phyloP scores from a whole-genome alignment of 92 coral and sea anemone species.

The Zoanthus sociatus region DNA sequence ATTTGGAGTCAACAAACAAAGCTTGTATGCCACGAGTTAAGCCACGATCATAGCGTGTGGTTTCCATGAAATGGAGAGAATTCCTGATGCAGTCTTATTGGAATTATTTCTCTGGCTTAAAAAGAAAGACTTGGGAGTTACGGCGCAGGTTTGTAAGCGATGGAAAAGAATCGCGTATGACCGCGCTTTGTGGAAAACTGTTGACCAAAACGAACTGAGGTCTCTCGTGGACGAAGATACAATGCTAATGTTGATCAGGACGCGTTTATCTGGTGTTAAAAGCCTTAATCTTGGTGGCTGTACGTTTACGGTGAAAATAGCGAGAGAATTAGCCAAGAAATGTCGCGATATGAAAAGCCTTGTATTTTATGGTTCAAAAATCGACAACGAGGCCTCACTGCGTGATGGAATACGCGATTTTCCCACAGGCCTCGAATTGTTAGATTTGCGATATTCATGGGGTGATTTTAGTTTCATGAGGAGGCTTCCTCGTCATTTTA shows the following conservation, averaged over 20 bases:
- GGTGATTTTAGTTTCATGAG: constrained; percentile 98
- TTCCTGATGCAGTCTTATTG: constrained; percentile 93
- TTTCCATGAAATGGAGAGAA: constrained; percentile 74
- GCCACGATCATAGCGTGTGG: constrained; percentile 38
- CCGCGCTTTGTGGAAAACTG: constrained; percentile 91
- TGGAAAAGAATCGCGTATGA: constrained; percentile 99
- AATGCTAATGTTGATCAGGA: constrained; percentile 91
- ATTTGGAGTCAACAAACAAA: constrained; percentile 50
- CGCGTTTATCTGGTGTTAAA: constrained; percentile 92
- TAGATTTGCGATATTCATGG: constrained; percentile 97
- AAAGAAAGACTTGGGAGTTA: constrained; percentile 81
- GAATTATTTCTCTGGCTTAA: constrained; percentile 85
- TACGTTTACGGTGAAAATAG: constrained; percentile 89
- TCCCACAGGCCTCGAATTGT: constrained; percentile 91
- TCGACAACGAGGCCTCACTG: constrained; percentile 76
- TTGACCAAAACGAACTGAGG: constrained; percentile 85
- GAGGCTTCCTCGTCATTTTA: constrained; percentile 96
- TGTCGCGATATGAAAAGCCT: constrained; percentile 83
- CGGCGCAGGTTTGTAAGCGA: constrained; percentile 88
- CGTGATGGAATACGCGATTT: constrained; percentile 92
- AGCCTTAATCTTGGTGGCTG: constrained; percentile 93
- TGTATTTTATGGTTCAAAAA: constrained; percentile 86
- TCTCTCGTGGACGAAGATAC: constrained; percentile 89
- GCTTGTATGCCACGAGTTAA: constrained; percentile 53
- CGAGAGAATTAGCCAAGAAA: constrained; percentile 92